phyloP scores from a whole-genome alignment of 2,113 vertebrate genomes.

The Poicephalus meyeri region DNA sequence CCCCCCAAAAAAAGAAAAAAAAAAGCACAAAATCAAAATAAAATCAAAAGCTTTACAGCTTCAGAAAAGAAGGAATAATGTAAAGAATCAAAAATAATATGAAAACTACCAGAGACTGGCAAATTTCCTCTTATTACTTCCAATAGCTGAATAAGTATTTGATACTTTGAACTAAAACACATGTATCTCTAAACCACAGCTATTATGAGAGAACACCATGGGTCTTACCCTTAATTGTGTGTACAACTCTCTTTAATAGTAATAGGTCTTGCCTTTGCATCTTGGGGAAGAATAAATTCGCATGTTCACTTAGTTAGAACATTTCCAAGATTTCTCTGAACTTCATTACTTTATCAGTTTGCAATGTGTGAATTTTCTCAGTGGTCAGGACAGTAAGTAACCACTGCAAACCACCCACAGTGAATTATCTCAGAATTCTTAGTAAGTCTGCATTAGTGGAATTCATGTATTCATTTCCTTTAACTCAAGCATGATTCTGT shows the following conservation, averaged over 20 bases:
- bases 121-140: conserved; percentile 17
- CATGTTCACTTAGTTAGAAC: background rate
- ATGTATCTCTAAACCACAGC: background rate
- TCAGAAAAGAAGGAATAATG: conserved; percentile 42
- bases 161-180: background rate
- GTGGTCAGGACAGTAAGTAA: background rate
- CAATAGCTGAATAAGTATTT: background rate
- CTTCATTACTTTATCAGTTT: background rate
- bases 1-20: background rate
- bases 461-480: background rate
- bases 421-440: background rate
- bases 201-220: background rate
- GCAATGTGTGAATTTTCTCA: background rate
- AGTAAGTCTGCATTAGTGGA: background rate
- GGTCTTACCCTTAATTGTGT: background rate
- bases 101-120: background rate
- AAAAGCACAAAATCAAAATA: background rate
- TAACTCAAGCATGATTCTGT: background rate
- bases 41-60: background rate
- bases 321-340: background rate
- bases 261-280: background rate
- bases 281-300: background rate
- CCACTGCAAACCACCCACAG: background rate
- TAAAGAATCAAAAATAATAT: background rate
- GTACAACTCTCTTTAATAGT: background rate